phyloP scores from a whole-genome alignment of 2,113 vertebrate genomes.

The Heteronetta atricapilla region DNA sequence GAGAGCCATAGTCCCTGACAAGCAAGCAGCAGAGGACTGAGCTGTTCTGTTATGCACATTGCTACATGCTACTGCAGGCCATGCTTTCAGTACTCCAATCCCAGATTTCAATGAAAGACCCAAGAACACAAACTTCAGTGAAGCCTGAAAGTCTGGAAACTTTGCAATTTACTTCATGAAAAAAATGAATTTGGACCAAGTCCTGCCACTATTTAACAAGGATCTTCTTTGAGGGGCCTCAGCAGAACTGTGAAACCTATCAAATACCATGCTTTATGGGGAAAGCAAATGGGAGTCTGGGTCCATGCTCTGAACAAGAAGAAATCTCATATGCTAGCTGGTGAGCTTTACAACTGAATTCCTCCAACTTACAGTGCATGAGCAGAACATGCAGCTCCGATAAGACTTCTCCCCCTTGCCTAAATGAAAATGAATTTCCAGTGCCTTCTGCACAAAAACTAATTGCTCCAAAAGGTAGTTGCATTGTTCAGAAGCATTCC shows the following conservation, averaged over 20 bases:
- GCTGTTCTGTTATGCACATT: background rate
- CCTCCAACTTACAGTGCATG: background rate
- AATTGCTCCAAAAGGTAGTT: slow-evolving; percentile 29
- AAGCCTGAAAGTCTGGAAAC: background rate
- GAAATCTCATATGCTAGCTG: background rate
- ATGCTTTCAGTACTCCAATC: background rate
- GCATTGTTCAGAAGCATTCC: slow-evolving; percentile 28
- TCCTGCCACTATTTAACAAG: background rate
- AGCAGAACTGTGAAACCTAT: background rate
- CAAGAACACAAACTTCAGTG: background rate
- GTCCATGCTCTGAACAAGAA: background rate
- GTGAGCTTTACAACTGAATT: background rate
- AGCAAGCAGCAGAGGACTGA: background rate
- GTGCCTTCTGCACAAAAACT: background rate
- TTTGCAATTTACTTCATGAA: background rate
- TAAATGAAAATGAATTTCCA: background rate
- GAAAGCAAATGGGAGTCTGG: background rate
- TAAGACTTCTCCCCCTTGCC: background rate
- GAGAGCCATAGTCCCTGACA: background rate
- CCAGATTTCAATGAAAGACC: background rate
- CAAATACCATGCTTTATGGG: background rate
- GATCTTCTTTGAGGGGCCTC: accelerated
- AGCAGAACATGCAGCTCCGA: background rate
- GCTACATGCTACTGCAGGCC: background rate
- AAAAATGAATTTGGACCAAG: background rate